phyloP scores from a whole-genome alignment of 2,113 vertebrate species.

The human region GRCh38 chr4:122559501-122560000 shows the following conservation, averaged over 20 bases:
- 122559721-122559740: background rate
- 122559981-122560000: background rate
- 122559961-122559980: background rate
- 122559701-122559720: background rate
- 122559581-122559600: no score
- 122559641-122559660: background rate
- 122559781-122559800: background rate
- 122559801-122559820: background rate
- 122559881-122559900: background rate
- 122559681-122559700: background rate
- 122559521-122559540: no score
- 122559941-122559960: background rate
- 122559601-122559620: no score
- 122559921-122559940: background rate
- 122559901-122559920: background rate
- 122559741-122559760: background rate
- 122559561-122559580: no score
- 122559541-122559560: no score
- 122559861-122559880: background rate
- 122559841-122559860: background rate
- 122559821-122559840: background rate
- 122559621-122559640: no score
- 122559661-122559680: background rate
- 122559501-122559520: no score
- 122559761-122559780: background rate